Conservation (phyloP, 1,140 invertebrate species). For the Chelonus insularis region DNA sequence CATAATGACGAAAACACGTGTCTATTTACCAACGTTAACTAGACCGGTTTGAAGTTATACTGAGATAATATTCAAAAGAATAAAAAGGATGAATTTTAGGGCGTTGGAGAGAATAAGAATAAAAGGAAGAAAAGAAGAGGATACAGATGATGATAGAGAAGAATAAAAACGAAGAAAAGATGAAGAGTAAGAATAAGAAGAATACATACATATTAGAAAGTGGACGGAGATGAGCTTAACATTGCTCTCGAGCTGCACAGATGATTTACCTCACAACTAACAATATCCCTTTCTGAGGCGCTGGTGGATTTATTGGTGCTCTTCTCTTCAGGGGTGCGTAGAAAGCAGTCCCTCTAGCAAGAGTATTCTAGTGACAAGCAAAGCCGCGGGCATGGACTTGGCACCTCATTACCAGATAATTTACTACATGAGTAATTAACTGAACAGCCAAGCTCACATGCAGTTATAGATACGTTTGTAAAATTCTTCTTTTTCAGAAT, state of each 20-base stretch:
- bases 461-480: background rate
- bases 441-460: slow-evolving; percentile 52
- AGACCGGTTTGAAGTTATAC: slow-evolving; percentile 31
- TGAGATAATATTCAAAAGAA: background rate
- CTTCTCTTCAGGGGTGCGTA: slow-evolving; percentile 43
- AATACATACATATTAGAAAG: slow-evolving; percentile 9
- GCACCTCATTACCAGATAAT: slow-evolving; percentile 61
- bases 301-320: slow-evolving; percentile 56
- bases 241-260: slow-evolving; percentile 37
- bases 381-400: slow-evolving; percentile 50
- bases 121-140: too few species aligned
- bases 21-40: slow-evolving; percentile 49
- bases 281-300: slow-evolving; percentile 55
- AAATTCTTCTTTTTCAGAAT: background rate
- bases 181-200: slow-evolving; percentile 4
- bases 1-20: slow-evolving; percentile 50
- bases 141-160: slow-evolving; percentile 1
- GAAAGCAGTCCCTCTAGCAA: slow-evolving; percentile 35
- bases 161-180: background rate
- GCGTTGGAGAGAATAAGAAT: slow-evolving; percentile 17
- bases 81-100: slow-evolving; percentile 30
- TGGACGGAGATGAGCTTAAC: slow-evolving; percentile 25
- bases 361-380: slow-evolving; percentile 9
- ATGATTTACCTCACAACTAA: slow-evolving; percentile 60
- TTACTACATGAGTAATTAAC: slow-evolving; percentile 61